phyloP scores from a whole-genome alignment of 2,113 vertebrate species.

The Porphyrio hochstetteri region DNA sequence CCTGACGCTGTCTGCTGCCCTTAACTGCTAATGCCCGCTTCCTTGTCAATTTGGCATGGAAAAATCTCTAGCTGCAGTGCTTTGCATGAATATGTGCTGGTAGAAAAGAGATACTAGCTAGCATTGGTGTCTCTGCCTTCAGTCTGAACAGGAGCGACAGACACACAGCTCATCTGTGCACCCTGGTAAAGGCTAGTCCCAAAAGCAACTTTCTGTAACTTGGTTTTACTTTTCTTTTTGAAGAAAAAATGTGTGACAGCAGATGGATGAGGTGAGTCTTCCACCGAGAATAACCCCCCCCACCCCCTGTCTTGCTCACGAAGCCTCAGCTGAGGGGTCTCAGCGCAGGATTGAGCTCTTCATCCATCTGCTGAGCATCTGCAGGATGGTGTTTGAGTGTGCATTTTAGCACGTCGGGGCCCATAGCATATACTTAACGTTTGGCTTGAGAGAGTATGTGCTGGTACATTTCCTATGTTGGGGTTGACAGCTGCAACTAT shows the following conservation, averaged over 20 bases:
- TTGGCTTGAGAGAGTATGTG: background rate
- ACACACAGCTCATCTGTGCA: background rate
- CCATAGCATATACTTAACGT: background rate
- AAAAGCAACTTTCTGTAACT: background rate
- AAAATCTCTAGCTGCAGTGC: background rate
- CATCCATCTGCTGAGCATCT: background rate
- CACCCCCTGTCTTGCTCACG: background rate
- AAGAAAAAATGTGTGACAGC: background rate
- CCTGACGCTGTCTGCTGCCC: background rate
- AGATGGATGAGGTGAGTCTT: background rate
- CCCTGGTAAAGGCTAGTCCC: background rate
- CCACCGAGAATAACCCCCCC: background rate
- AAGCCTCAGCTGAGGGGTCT: background rate
- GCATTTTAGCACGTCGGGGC: background rate
- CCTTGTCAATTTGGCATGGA: background rate
- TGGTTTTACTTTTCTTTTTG: background rate
- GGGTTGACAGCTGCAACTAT: background rate
- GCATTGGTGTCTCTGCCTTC: background rate
- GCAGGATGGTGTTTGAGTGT: background rate
- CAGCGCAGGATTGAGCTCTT: background rate
- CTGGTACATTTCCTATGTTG: background rate
- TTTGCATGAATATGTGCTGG: background rate
- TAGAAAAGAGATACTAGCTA: background rate
- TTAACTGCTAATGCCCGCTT: background rate
- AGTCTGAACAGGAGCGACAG: rapidly evolving